phyloP scores from a whole-genome alignment of 92 coral and sea anemone species.

The Chrysogorgia sp. region DNA sequence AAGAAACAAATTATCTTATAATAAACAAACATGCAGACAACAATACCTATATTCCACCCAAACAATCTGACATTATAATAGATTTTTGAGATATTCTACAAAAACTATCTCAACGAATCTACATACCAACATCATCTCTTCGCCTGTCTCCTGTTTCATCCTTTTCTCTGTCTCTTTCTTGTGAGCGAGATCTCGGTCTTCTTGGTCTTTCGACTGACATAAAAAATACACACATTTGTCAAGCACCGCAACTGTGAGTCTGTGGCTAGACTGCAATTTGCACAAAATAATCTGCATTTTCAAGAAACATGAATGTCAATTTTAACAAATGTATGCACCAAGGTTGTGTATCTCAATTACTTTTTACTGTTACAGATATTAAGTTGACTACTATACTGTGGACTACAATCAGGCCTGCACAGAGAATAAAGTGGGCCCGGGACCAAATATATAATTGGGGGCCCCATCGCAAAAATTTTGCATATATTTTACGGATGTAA shows the following conservation, averaged over 20 bases:
- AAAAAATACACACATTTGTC: slow-evolving; percentile 40
- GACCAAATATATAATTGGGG: no score
- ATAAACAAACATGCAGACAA: background rate
- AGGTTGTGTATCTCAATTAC: background rate
- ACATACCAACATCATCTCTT: slow-evolving; percentile 30
- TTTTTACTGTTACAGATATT: background rate
- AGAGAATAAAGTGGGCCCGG: no score
- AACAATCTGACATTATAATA: background rate
- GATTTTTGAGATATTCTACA: background rate
- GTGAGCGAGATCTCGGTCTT: slow-evolving; percentile 82
- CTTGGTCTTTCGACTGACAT: slow-evolving; percentile 70
- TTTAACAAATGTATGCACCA: background rate
- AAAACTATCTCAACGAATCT: background rate
- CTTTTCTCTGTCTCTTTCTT: slow-evolving; percentile 76
- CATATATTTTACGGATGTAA: no score
- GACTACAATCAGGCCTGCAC: no score
- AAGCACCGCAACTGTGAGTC: background rate
- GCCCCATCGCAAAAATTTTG: no score
- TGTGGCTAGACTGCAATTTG: background rate
- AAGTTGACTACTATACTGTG: no score
- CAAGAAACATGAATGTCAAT: background rate
- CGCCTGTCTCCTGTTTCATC: slow-evolving; percentile 49
- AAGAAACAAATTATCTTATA: background rate
- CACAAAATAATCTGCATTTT: background rate
- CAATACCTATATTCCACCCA: no score